These are phyloP conservation scores for Lipophrys pholis DNA, from an alignment of 2,113 vertebrate genomes.

Conservation along the genomic window DNA sequence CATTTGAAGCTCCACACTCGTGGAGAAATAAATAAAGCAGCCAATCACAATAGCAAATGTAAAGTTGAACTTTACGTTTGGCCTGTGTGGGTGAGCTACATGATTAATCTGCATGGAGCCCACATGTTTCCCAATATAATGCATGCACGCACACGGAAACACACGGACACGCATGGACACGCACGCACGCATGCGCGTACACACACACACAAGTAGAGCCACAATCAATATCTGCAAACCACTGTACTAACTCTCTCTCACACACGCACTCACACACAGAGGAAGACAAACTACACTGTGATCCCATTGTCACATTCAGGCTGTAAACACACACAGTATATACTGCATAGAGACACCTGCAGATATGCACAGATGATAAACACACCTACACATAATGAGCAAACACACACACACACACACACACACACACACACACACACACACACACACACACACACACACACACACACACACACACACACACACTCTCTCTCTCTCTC, in stretches of 20 bases:
- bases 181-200: too few relatives aligned
- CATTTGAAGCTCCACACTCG: too few relatives aligned
- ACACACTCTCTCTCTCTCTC: slow-evolving; percentile 5
- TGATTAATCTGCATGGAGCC: not conserved
- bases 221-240: too few relatives aligned
- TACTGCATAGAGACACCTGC: not conserved
- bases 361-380: not conserved
- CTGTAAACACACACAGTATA: too few relatives aligned
- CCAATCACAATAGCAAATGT: not conserved
- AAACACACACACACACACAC: too few relatives aligned
- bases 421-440: too few relatives aligned
- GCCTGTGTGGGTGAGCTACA: not conserved
- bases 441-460: too few relatives aligned
- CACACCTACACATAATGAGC: not conserved
- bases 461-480: too few relatives aligned
- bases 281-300: not conserved
- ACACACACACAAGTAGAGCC: too few relatives aligned
- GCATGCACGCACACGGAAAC: too few relatives aligned
- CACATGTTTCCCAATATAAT: not conserved
- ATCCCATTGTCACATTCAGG: not conserved
- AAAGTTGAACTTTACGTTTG: not conserved
- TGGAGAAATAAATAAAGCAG: not conserved
- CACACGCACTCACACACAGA: not conserved
- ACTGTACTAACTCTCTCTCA: too few relatives aligned
- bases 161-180: too few relatives aligned